Percentiles rank a stretch among this genome's conserved stretches.
Evolutionary conservation across 1,140 invertebrate species (phyloP).

Genomic region (Eumeta japonica): DNA sequence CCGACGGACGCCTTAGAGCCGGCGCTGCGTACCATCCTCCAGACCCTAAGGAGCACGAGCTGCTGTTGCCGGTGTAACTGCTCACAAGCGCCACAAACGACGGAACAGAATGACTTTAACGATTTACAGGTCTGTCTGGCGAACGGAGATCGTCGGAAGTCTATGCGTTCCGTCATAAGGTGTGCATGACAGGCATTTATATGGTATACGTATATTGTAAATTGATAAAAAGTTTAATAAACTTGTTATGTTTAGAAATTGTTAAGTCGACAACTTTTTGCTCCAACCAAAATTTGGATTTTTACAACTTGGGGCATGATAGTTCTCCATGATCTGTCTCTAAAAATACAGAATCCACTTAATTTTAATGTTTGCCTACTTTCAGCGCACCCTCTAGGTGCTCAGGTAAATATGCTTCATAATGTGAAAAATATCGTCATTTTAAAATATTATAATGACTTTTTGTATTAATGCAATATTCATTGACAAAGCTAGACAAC

Average conservation of each 20-base stretch:
- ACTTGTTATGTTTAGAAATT: no score
- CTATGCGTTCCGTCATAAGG: conserved; percentile 65
- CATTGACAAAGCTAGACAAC: no score
- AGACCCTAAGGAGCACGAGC: conserved; percentile 32
- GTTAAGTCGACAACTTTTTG: no score
- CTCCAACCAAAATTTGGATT: no score
- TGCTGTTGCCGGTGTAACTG: conserved; percentile 48
- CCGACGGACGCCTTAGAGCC: conserved; percentile 34
- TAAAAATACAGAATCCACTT: no score
- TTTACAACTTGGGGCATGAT: no score
- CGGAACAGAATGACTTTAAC: conserved; percentile 32
- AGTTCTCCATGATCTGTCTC: no score
- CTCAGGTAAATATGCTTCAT: conserved; percentile 45
- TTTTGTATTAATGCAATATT: no score
- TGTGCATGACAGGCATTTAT: conserved; percentile 44
- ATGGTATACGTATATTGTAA: no score
- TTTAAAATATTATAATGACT: no score
- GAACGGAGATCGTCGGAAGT: conserved; percentile 51
- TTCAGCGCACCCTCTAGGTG: conserved; percentile 54
- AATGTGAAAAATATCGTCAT: neutral
- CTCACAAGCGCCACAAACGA: no score
- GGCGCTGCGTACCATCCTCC: conserved; percentile 42
- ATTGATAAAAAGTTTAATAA: no score
- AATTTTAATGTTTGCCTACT: conserved; percentile 37
- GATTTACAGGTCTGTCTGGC: conserved; percentile 58